Evolutionary conservation across 2,888 invertebrate genomes (phyloP).

Genomic region (Eristalis arbustorum): DNA sequence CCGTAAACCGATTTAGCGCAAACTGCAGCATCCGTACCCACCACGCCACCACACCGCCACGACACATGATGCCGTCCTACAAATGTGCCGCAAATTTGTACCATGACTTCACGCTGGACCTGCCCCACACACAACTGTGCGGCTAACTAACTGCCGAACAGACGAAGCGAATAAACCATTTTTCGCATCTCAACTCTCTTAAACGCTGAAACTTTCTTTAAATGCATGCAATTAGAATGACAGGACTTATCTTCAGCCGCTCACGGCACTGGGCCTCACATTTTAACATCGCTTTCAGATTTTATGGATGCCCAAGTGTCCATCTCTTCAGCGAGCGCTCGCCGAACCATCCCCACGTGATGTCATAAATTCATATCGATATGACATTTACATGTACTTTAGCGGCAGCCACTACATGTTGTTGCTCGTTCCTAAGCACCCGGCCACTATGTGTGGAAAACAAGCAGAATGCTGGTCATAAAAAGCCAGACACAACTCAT

Average conservation of each 20-base stretch:
- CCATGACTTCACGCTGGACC: slow-evolving; percentile 9
- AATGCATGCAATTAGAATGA: slow-evolving; percentile 70
- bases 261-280: slow-evolving; percentile 8
- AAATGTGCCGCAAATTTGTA: slow-evolving; percentile 60
- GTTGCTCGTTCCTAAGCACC: slow-evolving; percentile 70
- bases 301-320: slow-evolving; percentile 69
- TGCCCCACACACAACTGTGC: slow-evolving; percentile 6
- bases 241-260: slow-evolving; percentile 60
- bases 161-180: slow-evolving; percentile 58
- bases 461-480: slow-evolving; percentile 53
- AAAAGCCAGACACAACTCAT: slow-evolving; percentile 53
- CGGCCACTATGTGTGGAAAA: slow-evolving; percentile 63
- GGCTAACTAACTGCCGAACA: slow-evolving; percentile 26
- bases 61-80: not conserved
- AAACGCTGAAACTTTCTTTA: slow-evolving; percentile 64
- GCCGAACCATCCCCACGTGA: slow-evolving; percentile 62
- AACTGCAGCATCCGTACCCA: slow-evolving; percentile 26
- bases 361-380: slow-evolving; percentile 74
- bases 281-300: slow-evolving; percentile 51
- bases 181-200: slow-evolving; percentile 57
- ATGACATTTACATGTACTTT: slow-evolving; percentile 74
- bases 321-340: slow-evolving; percentile 45
- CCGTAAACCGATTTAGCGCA: slow-evolving; percentile 47
- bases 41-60: slow-evolving; percentile 32
- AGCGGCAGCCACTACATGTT: slow-evolving; percentile 73